Conservation (phyloP, 2,888 invertebrate genomes). For the Diplazon laetatorius region DNA sequence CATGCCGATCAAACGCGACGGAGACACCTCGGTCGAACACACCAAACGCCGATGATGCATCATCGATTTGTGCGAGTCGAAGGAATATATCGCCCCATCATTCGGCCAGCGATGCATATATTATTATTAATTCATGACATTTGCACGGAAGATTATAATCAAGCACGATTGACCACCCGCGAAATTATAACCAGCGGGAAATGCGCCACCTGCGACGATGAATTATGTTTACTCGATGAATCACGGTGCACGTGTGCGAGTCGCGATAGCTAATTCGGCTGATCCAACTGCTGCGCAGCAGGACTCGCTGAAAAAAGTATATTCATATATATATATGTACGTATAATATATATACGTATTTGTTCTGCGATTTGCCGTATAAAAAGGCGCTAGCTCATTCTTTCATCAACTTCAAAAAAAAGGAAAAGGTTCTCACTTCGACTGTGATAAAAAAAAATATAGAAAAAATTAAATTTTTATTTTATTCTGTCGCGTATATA, state of each 20-base stretch:
- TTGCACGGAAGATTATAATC: conserved; percentile 43
- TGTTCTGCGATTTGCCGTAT: no score
- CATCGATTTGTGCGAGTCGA: conserved; percentile 30
- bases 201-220: background rate
- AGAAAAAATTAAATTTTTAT: no score
- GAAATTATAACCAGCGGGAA: background rate
- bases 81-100: conserved; percentile 17
- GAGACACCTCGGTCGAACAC: background rate
- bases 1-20: conserved; percentile 5
- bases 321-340: background rate
- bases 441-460: no score
- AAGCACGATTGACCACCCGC: conserved; percentile 12
- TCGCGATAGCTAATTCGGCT: conserved; percentile 2
- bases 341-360: no score
- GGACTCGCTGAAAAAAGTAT: background rate
- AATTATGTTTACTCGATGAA: no score
- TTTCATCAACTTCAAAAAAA: no score
- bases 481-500: no score
- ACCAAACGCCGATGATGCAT: background rate
- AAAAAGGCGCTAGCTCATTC: no score
- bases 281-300: background rate
- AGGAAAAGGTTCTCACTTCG: no score
- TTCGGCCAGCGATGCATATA: background rate
- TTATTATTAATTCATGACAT: conserved; percentile 45
- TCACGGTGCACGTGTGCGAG: background rate